Evolutionary conservation across 1,140 invertebrate genomes (phyloP), one percentile per base, ranked within the genome.

Genomic region (Chlorops oryzae): DNA sequence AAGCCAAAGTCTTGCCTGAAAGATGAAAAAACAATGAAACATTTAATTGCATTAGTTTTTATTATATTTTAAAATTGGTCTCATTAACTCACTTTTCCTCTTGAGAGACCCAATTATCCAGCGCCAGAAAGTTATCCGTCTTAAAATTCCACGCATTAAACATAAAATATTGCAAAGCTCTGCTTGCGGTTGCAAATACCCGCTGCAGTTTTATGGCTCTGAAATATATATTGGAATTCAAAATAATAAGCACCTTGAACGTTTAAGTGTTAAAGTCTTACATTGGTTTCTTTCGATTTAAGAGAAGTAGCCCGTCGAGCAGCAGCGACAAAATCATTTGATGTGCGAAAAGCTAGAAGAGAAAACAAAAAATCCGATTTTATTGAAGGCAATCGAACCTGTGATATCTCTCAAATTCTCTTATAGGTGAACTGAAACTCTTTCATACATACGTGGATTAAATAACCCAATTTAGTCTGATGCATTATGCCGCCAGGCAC

Each of bases 61-160:
- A n/a, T n/a, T n/a, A n/a, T n/a, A n/a, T n/a, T n/a, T n/a, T n/a
- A n/a, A n/a, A n/a, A n/a, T n/a, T n/a, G n/a, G n/a, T n/a, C n/a
- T n/a, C 76, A 77, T 62, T 90, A 90, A 18, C 63, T 47, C 78
- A 73, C 49, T 72, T 57, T 62, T 96, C 91, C 18, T 75, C 63
- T 2, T 73, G 55, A 35, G 79, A 74, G 47, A 94, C 66, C 4
- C 70, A 58, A 0, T 73, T 63, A 46, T 83, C 75, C 13, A 96
- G 65, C 1, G 73, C 63, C 6, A 82, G 57, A 22, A 87, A 77
- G 53, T 92, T 91, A 2, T 80, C 71, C 54, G 90, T 90, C 20
- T 74, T 62, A 62, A 95, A 95, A 6, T 77, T 74, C 91, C 91
- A 96, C 62, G 91, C 79, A 52, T 88, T 81, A 0, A 77, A 81